Evolutionary conservation across 2,888 invertebrate genomes (phyloP).

Genomic region (Cataglyphis altisquamis): DNA sequence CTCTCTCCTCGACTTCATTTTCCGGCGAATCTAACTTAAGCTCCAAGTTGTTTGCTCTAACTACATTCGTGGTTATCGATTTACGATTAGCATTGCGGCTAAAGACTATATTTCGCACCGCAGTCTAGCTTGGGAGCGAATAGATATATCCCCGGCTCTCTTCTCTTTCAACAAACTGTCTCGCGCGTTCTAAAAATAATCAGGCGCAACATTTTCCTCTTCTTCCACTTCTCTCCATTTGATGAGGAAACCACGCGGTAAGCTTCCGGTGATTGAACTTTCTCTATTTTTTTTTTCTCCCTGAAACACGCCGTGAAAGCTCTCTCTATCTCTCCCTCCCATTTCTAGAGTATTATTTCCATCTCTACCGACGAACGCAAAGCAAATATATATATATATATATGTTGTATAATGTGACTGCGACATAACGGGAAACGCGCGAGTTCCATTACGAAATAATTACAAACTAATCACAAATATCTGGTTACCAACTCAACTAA

Average conservation of each 20-base stretch:
- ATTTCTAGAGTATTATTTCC: not conserved
- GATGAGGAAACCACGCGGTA: constrained; percentile 3
- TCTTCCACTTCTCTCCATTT: not conserved
- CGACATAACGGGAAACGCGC: constrained; percentile 11
- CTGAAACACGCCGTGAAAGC: not conserved
- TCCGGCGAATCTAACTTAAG: constrained; percentile 53
- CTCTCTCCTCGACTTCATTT: constrained; percentile 25
- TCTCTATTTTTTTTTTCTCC: not conserved
- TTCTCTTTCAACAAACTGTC: constrained; percentile 12
- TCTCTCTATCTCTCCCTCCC: not conserved
- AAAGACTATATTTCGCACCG: constrained; percentile 26
- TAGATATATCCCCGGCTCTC: constrained; percentile 11
- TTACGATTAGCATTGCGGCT: constrained; percentile 65
- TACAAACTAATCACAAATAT: constrained; percentile 55
- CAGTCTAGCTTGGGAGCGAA: constrained; percentile 30
- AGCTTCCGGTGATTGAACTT: constrained; percentile 60
- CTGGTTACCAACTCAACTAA: constrained; percentile 36
- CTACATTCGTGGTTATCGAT: constrained; percentile 65
- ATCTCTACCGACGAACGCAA: not conserved
- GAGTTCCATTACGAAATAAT: constrained; percentile 50
- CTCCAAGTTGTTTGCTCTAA: constrained; percentile 52
- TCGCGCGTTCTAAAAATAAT: constrained; percentile 44
- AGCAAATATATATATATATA: not conserved
- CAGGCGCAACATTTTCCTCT: constrained; percentile 17
- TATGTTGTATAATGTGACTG: not conserved